Evolutionary conservation across 2,113 vertebrate genomes (phyloP).

Genomic region (Cairina moschata): DNA sequence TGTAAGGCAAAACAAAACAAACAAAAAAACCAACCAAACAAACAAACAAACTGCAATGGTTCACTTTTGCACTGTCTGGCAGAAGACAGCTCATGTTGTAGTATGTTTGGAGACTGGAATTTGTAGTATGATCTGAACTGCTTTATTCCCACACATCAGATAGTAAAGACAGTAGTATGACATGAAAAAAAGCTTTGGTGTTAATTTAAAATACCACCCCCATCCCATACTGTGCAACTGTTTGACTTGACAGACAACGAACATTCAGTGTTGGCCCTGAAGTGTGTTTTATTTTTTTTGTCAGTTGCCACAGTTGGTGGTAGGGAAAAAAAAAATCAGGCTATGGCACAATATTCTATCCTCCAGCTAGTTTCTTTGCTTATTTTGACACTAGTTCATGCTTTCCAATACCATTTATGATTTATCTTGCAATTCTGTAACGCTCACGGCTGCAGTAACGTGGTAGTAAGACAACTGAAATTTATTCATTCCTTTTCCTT

Average conservation of each 20-base stretch:
- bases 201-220: background rate
- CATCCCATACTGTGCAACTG: fast-evolving
- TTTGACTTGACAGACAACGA: background rate
- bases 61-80: background rate
- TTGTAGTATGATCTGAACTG: background rate
- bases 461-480: background rate
- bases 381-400: background rate
- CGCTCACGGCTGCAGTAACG: background rate
- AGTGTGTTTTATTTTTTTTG: background rate
- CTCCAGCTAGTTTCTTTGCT: background rate
- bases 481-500: background rate
- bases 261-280: fast-evolving
- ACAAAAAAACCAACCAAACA: background rate
- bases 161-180: background rate
- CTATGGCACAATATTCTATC: background rate
- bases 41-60: background rate
- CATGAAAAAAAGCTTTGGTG: background rate
- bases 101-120: fast-evolving
- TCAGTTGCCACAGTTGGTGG: background rate
- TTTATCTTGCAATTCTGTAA: background rate
- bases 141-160: background rate
- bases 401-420: background rate
- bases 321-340: background rate
- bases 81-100: background rate
- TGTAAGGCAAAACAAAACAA: background rate